Conservation (phyloP, 2,113 vertebrate species). For the Chamaetylas fuelleborni region DNA sequence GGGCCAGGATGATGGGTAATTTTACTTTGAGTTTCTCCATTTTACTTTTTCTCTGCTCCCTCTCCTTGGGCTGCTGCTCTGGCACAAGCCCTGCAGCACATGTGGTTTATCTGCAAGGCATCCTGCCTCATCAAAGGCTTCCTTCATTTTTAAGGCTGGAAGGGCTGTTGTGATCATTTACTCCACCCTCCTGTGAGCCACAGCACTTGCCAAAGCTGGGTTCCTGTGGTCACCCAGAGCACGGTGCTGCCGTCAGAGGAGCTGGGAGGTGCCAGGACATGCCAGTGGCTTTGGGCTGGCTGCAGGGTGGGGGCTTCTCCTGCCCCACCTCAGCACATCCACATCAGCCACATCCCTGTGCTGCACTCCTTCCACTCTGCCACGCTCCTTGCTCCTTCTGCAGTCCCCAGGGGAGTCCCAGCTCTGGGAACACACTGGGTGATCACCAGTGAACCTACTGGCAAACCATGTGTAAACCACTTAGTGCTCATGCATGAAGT, state of each 20-base stretch:
- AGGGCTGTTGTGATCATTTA: not conserved
- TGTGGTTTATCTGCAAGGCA: not conserved
- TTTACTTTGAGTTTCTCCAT: not conserved
- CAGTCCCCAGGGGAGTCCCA: not conserved
- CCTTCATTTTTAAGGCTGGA: not conserved
- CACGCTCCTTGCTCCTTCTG: not conserved
- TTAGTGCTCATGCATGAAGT: not conserved
- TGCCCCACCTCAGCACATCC: not conserved
- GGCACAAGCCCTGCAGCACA: not conserved
- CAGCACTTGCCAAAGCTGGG: not conserved
- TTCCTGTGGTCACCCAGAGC: not conserved
- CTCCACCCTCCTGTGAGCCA: not conserved
- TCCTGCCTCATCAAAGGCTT: not conserved
- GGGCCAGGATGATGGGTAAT: not conserved
- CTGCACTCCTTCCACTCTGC: not conserved
- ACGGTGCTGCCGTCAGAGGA: not conserved
- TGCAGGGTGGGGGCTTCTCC: not conserved
- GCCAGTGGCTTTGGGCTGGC: not conserved
- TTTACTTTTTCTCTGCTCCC: not conserved
- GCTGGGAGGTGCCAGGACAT: not conserved
- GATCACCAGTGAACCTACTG: not conserved
- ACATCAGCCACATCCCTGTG: rapidly evolving
- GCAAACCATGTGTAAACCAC: not conserved
- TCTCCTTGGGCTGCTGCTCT: not conserved
- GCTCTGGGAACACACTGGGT: rapidly evolving